These are phyloP conservation scores for Procambarus virginalis DNA, from an alignment of 1,140 invertebrate species.

Conservation along the genomic window DNA sequence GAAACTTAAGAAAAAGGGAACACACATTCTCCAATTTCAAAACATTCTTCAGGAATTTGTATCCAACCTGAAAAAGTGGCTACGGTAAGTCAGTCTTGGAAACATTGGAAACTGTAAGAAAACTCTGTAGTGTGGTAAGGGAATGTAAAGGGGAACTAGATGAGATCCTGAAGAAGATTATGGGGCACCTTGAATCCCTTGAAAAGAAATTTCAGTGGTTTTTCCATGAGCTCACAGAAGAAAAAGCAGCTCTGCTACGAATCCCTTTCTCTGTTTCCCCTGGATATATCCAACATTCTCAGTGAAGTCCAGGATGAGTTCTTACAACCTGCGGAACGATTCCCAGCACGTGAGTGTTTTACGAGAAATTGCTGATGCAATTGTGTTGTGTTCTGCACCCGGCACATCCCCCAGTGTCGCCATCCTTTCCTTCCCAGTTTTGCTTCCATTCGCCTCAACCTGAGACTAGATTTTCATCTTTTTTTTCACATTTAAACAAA, in stretches of 20 bases:
- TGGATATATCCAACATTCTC: slow-evolving; percentile 16
- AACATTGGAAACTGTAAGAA: slow-evolving; percentile 57
- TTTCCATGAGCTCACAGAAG: slow-evolving; percentile 43
- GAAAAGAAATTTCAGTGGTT: slow-evolving; percentile 55
- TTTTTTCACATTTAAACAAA: slow-evolving; percentile 14
- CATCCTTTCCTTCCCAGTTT: background rate
- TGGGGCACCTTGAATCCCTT: slow-evolving; percentile 47
- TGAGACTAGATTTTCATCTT: slow-evolving; percentile 27
- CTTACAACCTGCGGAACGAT: slow-evolving; percentile 11
- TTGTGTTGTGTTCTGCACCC: background rate
- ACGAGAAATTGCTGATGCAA: slow-evolving; percentile 5
- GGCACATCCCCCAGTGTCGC: too few relatives aligned
- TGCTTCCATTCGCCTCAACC: slow-evolving; percentile 3
- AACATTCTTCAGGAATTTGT: slow-evolving; percentile 44
- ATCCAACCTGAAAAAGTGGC: slow-evolving; percentile 52
- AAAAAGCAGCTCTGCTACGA: background rate
- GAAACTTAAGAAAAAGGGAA: background rate
- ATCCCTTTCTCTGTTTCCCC: slow-evolving; percentile 7
- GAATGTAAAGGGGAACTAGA: slow-evolving; percentile 47
- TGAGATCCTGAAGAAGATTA: slow-evolving; percentile 59
- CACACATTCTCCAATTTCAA: slow-evolving; percentile 15
- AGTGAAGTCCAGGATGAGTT: slow-evolving; percentile 48
- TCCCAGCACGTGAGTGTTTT: slow-evolving; percentile 12
- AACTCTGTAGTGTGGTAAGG: slow-evolving; percentile 43
- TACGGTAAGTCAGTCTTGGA: slow-evolving; percentile 47